Evolutionary conservation across 2,888 invertebrate species (phyloP).

Genomic region (Bugula neritina): DNA sequence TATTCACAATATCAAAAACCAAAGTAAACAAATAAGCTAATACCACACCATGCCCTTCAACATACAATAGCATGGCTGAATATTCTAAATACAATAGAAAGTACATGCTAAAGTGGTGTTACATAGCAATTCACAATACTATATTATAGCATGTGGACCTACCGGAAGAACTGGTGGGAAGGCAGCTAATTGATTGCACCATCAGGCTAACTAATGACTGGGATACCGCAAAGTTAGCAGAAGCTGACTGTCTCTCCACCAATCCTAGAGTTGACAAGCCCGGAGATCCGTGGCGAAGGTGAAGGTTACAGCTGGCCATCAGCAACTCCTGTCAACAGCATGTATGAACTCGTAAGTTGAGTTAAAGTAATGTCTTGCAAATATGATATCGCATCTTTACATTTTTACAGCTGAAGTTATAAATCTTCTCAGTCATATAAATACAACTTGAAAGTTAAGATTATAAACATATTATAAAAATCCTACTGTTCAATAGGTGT

Average conservation of each 20-base stretch:
- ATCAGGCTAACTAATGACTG: slow-evolving; percentile 61
- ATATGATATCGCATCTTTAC: background rate
- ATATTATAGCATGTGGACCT: background rate
- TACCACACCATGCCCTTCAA: too few species aligned
- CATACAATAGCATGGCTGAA: too few species aligned
- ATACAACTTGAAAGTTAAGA: too few species aligned
- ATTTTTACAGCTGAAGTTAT: too few species aligned
- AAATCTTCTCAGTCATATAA: too few species aligned
- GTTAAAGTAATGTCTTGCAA: background rate
- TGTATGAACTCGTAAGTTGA: background rate
- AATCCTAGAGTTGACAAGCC: background rate
- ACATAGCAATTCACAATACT: background rate
- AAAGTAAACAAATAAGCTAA: too few species aligned
- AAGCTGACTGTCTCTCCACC: slow-evolving; percentile 36
- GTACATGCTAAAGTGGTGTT: background rate
- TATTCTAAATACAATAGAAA: background rate
- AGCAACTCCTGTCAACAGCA: slow-evolving; percentile 8
- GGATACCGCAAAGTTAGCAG: slow-evolving; percentile 58
- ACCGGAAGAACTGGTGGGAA: too few species aligned
- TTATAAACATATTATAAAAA: too few species aligned
- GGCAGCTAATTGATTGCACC: slow-evolving; percentile 37
- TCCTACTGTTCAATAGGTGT: too few species aligned
- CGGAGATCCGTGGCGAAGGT: background rate
- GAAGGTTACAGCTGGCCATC: slow-evolving; percentile 10
- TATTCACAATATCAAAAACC: too few species aligned